Conservation (phyloP, 2,888 invertebrate species). For the Dynastes grantii region DNA sequence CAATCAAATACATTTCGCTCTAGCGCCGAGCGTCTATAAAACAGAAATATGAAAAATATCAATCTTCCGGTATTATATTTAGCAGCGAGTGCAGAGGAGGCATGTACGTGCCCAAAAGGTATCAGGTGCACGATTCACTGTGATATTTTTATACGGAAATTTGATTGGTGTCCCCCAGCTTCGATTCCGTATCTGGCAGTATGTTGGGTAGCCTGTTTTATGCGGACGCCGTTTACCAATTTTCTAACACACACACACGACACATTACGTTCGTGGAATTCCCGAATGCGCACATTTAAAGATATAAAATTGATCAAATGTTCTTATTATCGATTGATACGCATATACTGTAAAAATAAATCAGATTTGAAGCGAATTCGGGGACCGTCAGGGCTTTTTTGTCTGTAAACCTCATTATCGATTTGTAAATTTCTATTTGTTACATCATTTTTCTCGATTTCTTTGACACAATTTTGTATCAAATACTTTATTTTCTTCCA, state of each 20-base stretch:
- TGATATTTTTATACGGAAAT: conserved; percentile 45
- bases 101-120: conserved; percentile 30
- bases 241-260: conserved; percentile 8
- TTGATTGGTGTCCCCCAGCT: conserved; percentile 40
- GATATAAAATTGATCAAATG: conserved; percentile 27
- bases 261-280: background rate
- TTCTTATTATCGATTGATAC: conserved; percentile 21
- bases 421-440: too few species aligned
- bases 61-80: conserved; percentile 33
- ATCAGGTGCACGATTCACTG: conserved; percentile 46
- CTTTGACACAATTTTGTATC: too few species aligned
- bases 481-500: too few species aligned
- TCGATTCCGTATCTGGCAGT: conserved; percentile 14
- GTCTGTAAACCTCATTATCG: background rate
- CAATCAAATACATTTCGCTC: conserved; percentile 3
- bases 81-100: conserved; percentile 4
- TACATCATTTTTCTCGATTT: too few species aligned
- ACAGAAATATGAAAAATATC: conserved; percentile 37
- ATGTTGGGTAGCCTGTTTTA: conserved; percentile 1
- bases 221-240: conserved; percentile 27
- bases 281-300: background rate
- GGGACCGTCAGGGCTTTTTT: background rate
- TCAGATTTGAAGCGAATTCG: conserved; percentile 2
- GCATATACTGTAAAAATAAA: background rate
- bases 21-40: background rate